Percentiles rank a stretch among this genome's conserved stretches.
Conservation (phyloP, 2,113 vertebrate genomes). For the Cochlearius cochlearius region DNA sequence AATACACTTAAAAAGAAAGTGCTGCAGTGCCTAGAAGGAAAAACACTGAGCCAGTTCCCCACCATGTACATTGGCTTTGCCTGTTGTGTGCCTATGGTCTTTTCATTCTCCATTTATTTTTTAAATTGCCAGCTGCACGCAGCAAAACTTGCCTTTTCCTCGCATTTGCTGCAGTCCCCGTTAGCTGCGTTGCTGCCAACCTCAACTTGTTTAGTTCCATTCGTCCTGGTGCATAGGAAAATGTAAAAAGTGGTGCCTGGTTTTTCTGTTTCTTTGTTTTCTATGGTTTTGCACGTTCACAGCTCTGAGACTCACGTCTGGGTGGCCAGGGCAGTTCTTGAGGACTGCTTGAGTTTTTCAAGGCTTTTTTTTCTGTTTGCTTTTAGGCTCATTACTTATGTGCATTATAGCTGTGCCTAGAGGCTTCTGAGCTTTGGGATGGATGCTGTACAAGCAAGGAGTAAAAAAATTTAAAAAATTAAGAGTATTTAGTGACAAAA, state of each 20-base stretch:
- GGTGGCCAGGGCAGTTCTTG: not conserved
- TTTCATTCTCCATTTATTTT: not conserved
- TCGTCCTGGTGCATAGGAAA: not conserved
- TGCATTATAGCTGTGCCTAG: not conserved
- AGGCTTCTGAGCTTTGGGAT: not conserved
- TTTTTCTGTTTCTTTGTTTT: not conserved
- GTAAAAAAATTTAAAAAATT: not conserved
- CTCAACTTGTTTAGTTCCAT: not conserved
- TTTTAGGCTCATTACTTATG: not conserved
- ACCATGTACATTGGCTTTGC: not conserved
- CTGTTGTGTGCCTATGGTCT: not conserved
- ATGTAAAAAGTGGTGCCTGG: not conserved
- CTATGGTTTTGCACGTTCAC: not conserved
- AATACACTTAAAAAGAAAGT: not conserved
- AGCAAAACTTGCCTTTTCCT: not conserved
- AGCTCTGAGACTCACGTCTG: not conserved
- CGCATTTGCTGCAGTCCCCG: not conserved
- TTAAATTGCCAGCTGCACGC: not conserved
- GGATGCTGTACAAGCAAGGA: not conserved
- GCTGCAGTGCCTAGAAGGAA: not conserved
- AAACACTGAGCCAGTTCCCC: not conserved
- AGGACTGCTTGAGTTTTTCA: not conserved
- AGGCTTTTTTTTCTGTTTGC: not conserved
- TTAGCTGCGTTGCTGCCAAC: not conserved
- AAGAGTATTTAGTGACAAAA: not conserved